Evolutionary conservation across 2,888 invertebrate species (phyloP), one percentile per base, ranked within the genome.

Genomic region (Leistus spinibarbis): DNA sequence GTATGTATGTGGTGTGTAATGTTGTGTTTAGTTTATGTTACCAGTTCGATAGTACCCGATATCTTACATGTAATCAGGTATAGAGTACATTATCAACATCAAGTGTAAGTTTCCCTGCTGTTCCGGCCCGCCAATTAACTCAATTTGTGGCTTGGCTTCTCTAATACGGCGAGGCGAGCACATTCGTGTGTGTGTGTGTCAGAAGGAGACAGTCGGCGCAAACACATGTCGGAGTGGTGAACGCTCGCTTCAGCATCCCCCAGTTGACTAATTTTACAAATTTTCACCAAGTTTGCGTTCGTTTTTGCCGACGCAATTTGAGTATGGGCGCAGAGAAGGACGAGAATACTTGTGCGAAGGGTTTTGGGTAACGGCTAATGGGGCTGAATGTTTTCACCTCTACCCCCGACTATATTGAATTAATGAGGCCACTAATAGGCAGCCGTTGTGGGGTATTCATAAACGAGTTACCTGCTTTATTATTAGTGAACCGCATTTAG

Each of bases 91-190:
- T 81, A 80, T 80, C 80, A 77, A 76, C 79, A 77, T 75, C 78
- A 76, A 79, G 81, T 81, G 79, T 81, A 80, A 79, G 80, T 81
- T 82, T 81, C 81, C 79, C 78, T 60, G 80, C 80, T 81, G 80
- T 81, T 80, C 81, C 79, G 80, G 78, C 76, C 79, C 78, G 76
- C 79, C 79, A 81, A 82, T 82, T 81, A 81, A 81, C 80, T 81
- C 80, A 82, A 82, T 82, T 81, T 81, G 78, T 79, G 78, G 78
- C 79, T 74, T 75, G 75, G 27, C 63, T 19, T 60, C 68, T 62
- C n/a, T n/a, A n/a, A n/a, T n/a, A n/a, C n/a, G n/a, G n/a, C n/a
- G n/a, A n/a, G n/a, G n/a, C 27, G 40, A 23, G 53, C 13, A 24
- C 13, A 23, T 3, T 13, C 64, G n/a, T n/a, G n/a, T n/a, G n/a